A percentile compares a stretch with the other conserved stretches of the same genome.
These are phyloP conservation scores for Herminia tarsipennalis DNA, from an alignment of 2,888 invertebrate species.

Conservation along the genomic window DNA sequence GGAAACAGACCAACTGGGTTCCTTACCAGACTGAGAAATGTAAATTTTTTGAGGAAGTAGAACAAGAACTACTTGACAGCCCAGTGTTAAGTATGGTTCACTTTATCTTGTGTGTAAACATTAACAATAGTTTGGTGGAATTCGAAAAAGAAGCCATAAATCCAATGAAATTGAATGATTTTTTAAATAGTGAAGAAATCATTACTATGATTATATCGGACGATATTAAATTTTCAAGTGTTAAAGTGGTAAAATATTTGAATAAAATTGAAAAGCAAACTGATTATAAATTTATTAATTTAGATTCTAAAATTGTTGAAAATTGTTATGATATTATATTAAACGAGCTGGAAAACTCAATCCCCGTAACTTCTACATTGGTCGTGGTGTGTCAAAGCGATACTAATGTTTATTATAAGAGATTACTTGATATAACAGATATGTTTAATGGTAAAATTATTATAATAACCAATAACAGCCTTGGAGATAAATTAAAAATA, in stretches of 20 bases:
- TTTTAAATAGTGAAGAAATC: conserved; percentile 7
- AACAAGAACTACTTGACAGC: conserved; percentile 18
- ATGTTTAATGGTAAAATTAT: conserved; percentile 21
- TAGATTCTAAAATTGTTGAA: conserved; percentile 15
- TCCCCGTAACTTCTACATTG: conserved; percentile 4
- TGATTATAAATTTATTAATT: conserved; percentile 21
- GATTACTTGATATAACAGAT: neutral
- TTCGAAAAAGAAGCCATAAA: conserved; percentile 15
- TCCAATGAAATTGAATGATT: conserved; percentile 8
- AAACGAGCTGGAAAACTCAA: conserved; percentile 9
- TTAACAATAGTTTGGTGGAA: conserved; percentile 10
- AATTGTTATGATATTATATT: conserved; percentile 21
- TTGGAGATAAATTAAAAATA: neutral
- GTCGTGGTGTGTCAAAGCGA: conserved; percentile 4
- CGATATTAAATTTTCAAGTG: conserved; percentile 21
- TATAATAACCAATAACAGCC: conserved; percentile 8
- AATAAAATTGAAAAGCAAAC: neutral
- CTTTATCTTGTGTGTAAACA: conserved; percentile 13
- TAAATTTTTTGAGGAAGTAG: conserved; percentile 19
- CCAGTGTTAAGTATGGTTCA: conserved; percentile 20
- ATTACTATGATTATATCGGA: conserved; percentile 13
- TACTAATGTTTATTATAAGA: neutral
- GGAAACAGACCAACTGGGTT: conserved; percentile 19
- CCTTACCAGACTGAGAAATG: conserved; percentile 30
- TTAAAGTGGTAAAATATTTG: conserved; percentile 31